Evolutionary conservation across 2,797 vertebrate species (phyloP).

Genomic region (Atherinosoma microstoma): DNA sequence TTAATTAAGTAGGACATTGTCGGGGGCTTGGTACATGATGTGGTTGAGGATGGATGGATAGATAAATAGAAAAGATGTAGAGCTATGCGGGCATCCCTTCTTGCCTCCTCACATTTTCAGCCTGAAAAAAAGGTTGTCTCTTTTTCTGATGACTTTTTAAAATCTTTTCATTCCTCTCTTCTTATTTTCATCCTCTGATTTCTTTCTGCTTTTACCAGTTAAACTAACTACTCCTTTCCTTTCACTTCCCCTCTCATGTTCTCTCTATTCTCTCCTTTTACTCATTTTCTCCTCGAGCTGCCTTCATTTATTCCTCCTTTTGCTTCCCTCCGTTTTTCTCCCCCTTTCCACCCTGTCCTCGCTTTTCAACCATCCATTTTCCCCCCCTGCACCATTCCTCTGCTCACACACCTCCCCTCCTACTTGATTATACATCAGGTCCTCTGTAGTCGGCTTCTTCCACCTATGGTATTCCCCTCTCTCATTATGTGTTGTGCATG

Average conservation of each 20-base stretch:
- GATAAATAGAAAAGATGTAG: conserved; percentile 37
- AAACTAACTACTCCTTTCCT: conserved; percentile 19
- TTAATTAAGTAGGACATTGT: conserved; percentile 76
- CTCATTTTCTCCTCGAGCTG: conserved; percentile 1
- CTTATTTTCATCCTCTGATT: conserved; percentile 20
- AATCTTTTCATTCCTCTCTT: neutral
- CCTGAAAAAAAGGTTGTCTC: conserved; percentile 9
- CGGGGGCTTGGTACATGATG: conserved; percentile 43
- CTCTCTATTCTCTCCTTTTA: conserved; percentile 8
- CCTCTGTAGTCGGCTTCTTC: conserved; percentile 41
- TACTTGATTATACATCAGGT: conserved; percentile 58
- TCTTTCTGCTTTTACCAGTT: conserved; percentile 41
- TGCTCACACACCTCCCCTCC: conserved; percentile 31
- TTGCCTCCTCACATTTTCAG: conserved; percentile 1
- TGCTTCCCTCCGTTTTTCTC: neutral
- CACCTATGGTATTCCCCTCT: conserved; percentile 67
- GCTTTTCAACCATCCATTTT: conserved; percentile 27
- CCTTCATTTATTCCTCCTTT: neutral
- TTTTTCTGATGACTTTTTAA: neutral
- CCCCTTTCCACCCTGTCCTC: conserved; percentile 7
- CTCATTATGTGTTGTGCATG: conserved; percentile 69
- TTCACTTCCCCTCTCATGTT: conserved; percentile 2
- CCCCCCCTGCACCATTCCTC: conserved; percentile 19
- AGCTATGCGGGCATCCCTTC: conserved; percentile 18
- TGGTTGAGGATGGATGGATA: conserved; percentile 48